phyloP scores from a whole-genome alignment of 2,113 vertebrate species.

The Pteronura brasiliensis region DNA sequence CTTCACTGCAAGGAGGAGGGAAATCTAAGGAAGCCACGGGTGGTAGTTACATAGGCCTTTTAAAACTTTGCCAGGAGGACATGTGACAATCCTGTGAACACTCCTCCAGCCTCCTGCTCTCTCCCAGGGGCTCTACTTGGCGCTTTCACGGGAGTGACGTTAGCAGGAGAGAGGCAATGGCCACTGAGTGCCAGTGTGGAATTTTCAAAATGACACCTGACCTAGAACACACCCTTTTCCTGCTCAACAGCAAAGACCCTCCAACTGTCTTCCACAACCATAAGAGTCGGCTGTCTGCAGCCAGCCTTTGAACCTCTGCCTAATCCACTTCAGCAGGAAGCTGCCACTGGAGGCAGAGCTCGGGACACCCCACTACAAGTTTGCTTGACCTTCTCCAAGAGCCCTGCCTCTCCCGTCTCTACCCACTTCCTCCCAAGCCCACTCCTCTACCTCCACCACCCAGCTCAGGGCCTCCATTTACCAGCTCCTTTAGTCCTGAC shows the following conservation, averaged over 20 bases:
- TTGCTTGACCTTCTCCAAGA: not conserved
- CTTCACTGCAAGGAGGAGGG: no score
- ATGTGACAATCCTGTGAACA: not conserved
- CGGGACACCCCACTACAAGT: not conserved
- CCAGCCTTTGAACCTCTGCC: not conserved
- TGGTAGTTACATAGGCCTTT: not conserved
- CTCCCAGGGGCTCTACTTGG: not conserved
- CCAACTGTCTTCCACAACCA: not conserved
- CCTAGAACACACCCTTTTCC: not conserved
- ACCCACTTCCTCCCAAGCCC: not conserved
- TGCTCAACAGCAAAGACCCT: not conserved
- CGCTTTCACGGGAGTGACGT: accelerated
- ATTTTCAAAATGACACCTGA: not conserved
- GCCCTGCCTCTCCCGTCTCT: no score
- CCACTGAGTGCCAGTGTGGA: not conserved
- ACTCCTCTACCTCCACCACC: not conserved
- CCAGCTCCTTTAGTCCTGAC: not conserved
- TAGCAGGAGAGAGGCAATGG: not conserved
- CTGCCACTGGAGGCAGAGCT: not conserved
- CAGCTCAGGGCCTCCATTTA: not conserved
- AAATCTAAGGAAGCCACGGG: not conserved
- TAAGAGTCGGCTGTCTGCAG: not conserved
- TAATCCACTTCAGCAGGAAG: not conserved
- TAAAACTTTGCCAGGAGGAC: not conserved
- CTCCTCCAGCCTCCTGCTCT: no score